A percentile compares a stretch with the other conserved stretches of the same genome.
These are phyloP conservation scores for Elysia chlorotica DNA, from an alignment of 1,140 invertebrate species.

Conservation along the genomic window DNA sequence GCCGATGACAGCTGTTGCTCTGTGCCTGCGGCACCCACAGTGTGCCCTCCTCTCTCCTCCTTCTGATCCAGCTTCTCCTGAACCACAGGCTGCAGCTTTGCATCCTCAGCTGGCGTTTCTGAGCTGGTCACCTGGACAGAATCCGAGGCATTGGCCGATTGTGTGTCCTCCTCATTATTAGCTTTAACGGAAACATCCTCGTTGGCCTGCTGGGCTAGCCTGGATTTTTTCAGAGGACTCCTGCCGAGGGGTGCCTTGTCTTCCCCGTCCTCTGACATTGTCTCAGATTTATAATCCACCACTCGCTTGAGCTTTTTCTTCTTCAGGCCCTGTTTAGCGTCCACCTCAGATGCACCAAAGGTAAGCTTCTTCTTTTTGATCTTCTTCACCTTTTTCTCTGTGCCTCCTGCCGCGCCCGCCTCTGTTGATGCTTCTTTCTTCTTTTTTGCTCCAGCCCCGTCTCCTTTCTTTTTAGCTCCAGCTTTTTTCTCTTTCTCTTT, in stretches of 20 bases:
- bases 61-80: too few relatives aligned
- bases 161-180: neutral
- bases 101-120: conserved; percentile 10
- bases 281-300: conserved; percentile 22
- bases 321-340: conserved; percentile 16
- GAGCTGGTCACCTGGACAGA: neutral
- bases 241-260: neutral
- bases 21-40: neutral
- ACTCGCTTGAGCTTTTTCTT: conserved; percentile 15
- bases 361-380: conserved; percentile 19
- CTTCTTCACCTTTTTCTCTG: conserved; percentile 13
- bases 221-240: conserved; percentile 9
- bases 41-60: too few relatives aligned
- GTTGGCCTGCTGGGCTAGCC: neutral
- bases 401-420: neutral
- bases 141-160: too few relatives aligned
- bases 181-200: neutral
- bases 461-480: conserved; percentile 10
- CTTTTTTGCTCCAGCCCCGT: conserved; percentile 4
- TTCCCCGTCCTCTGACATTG: conserved; percentile 13
- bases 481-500: conserved; percentile 12
- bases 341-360: conserved; percentile 17
- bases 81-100: too few relatives aligned
- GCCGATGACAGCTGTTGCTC: neutral
- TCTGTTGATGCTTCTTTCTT: conserved; percentile 10